These are phyloP conservation scores for Hippocampus barbouri DNA, from an alignment of 2,113 vertebrate species.

Conservation along the genomic window DNA sequence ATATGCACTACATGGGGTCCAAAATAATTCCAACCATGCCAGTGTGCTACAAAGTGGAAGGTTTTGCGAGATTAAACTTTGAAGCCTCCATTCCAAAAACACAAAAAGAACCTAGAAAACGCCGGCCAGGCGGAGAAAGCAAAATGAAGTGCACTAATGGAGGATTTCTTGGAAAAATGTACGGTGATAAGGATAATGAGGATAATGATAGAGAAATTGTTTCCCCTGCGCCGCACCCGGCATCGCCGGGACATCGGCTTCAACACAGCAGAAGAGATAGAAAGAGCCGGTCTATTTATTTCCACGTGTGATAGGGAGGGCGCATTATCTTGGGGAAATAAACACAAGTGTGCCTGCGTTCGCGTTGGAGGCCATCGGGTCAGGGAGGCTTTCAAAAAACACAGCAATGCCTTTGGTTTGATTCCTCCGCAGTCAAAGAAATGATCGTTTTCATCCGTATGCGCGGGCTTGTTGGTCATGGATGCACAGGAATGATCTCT, in stretches of 20 bases:
- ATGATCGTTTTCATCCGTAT: neutral
- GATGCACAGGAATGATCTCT: neutral
- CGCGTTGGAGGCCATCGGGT: constrained; percentile 14
- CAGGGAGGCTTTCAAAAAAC: neutral
- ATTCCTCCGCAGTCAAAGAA: neutral
- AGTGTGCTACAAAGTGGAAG: constrained; percentile 8
- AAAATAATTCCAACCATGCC: constrained; percentile 13
- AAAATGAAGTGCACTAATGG: constrained; percentile 12
- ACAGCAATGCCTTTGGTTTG: too few relatives aligned
- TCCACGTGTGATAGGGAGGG: constrained; percentile 32
- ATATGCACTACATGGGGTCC: constrained; percentile 17
- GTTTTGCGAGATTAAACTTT: neutral
- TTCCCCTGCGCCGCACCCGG: constrained; percentile 41
- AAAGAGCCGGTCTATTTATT: constrained; percentile 37
- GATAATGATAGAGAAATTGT: constrained; percentile 55
- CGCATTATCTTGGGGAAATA: constrained; percentile 44
- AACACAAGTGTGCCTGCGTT: constrained; percentile 30
- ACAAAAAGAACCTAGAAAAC: neutral
- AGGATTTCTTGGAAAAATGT: constrained; percentile 52
- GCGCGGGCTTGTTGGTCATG: constrained; percentile 1
- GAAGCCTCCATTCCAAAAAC: neutral
- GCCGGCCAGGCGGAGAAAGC: neutral
- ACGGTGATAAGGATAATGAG: constrained; percentile 57
- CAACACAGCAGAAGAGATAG: constrained; percentile 20
- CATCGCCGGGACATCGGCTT: constrained; percentile 22